A percentile compares a stretch with the other conserved stretches of the same genome.
These are phyloP conservation scores for Microdon myrmicae DNA, from an alignment of 2,888 invertebrate genomes.

Conservation along the genomic window DNA sequence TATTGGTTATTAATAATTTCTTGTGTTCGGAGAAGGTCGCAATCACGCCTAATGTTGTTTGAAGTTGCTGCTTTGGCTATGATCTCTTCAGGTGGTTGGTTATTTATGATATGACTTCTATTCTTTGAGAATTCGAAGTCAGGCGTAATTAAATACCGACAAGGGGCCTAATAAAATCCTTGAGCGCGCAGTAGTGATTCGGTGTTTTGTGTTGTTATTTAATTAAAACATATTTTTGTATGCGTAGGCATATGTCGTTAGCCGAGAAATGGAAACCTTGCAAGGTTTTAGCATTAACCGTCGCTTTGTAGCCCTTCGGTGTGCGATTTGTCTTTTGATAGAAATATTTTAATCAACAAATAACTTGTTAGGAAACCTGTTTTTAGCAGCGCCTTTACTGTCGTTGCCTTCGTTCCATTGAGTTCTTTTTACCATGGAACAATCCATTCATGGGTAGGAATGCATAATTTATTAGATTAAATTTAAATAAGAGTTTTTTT, in stretches of 20 bases:
- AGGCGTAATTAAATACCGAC: slow-evolving; percentile 19
- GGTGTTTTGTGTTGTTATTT: not conserved
- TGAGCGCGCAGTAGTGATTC: slow-evolving; percentile 1
- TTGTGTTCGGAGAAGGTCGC: slow-evolving; percentile 17
- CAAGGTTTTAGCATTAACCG: no score
- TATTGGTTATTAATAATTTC: slow-evolving; percentile 64
- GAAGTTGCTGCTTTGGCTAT: slow-evolving; percentile 24
- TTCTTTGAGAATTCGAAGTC: slow-evolving; percentile 7
- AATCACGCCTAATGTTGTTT: slow-evolving; percentile 33
- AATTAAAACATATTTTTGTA: slow-evolving; percentile 7
- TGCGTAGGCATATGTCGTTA: not conserved
- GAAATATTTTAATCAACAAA: no score
- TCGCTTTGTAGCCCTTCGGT: no score
- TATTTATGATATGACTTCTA: slow-evolving; percentile 23
- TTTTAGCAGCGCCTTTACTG: no score
- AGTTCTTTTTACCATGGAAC: no score
- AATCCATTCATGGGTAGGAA: no score
- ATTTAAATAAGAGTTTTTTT: no score
- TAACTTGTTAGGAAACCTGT: no score
- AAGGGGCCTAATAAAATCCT: not conserved
- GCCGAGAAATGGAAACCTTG: no score
- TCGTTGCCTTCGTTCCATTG: no score
- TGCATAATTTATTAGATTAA: no score
- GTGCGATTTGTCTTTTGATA: no score
- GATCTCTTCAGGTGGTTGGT: slow-evolving; percentile 13